phyloP scores from a whole-genome alignment of 2,888 invertebrate genomes.

The Melinaea menophilus region DNA sequence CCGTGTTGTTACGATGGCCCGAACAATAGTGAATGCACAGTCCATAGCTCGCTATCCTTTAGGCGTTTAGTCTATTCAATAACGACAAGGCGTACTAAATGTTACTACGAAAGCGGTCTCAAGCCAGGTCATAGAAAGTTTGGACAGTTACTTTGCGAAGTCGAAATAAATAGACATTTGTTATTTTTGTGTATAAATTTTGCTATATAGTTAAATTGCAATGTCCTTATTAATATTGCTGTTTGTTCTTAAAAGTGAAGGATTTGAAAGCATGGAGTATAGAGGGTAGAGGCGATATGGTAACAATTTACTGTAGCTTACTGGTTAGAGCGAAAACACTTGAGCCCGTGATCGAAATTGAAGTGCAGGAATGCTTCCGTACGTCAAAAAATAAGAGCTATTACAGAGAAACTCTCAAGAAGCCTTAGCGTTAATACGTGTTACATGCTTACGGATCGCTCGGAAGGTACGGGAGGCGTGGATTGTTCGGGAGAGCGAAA shows the following conservation, averaged over 20 bases:
- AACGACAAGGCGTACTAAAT: slow-evolving; percentile 56
- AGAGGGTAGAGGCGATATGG: slow-evolving; percentile 55
- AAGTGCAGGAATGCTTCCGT: slow-evolving; percentile 17
- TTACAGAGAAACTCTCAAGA: slow-evolving; percentile 13
- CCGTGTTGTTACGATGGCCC: slow-evolving; percentile 46
- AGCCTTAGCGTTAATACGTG: slow-evolving; percentile 44
- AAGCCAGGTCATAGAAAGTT: slow-evolving; percentile 50
- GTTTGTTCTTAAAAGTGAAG: slow-evolving; percentile 12
- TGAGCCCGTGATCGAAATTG: slow-evolving; percentile 31
- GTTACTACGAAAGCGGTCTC: slow-evolving; percentile 61
- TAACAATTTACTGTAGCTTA: slow-evolving; percentile 33
- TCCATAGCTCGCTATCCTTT: slow-evolving; percentile 26
- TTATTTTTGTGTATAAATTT: slow-evolving; percentile 10
- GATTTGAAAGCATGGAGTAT: slow-evolving; percentile 25
- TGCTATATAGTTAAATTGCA: not conserved
- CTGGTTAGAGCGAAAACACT: slow-evolving; percentile 36
- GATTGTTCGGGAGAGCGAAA: slow-evolving; percentile 23
- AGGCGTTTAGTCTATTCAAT: slow-evolving; percentile 55
- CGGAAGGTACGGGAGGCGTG: slow-evolving; percentile 26
- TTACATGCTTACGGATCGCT: slow-evolving; percentile 37
- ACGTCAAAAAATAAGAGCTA: slow-evolving; percentile 17
- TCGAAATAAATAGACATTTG: not conserved
- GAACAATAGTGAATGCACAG: slow-evolving; percentile 25
- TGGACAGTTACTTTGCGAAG: not conserved
- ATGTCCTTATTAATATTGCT: slow-evolving; percentile 6